These are phyloP conservation scores for Sarcophaga carnaria DNA, from an alignment of 2,888 invertebrate species.

Conservation along the genomic window DNA sequence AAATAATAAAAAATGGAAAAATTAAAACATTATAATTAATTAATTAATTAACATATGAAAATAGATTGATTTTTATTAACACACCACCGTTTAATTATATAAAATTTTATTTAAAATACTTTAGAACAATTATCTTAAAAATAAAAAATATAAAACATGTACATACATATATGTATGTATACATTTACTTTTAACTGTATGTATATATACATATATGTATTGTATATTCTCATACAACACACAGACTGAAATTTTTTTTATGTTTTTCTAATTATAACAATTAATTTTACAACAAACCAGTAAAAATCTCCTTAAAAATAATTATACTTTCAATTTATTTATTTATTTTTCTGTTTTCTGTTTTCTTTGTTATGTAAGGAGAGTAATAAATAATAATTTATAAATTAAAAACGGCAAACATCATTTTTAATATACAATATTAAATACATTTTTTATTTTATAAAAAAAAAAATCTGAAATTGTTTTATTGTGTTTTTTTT, in stretches of 20 bases:
- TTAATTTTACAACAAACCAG: not conserved
- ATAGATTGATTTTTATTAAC: constrained; percentile 13
- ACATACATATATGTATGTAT: no score
- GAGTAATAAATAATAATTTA: not conserved
- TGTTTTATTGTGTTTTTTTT: constrained; percentile 18
- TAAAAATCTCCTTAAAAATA: not conserved
- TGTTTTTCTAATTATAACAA: constrained; percentile 42
- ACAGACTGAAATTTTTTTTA: constrained; percentile 55
- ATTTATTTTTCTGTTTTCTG: not conserved
- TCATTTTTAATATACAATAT: no score
- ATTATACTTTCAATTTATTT: not conserved
- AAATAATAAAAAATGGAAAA: not conserved
- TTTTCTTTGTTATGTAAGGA: not conserved
- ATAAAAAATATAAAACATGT: not conserved
- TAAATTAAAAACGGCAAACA: not conserved
- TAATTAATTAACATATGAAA: not conserved
- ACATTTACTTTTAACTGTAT: no score
- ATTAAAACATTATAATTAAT: not conserved
- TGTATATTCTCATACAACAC: not conserved
- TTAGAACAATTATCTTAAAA: constrained; percentile 31
- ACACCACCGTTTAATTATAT: constrained; percentile 61
- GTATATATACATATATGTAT: no score
- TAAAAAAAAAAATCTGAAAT: constrained; percentile 20
- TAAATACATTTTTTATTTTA: not conserved
- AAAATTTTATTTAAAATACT: constrained; percentile 40